A percentile compares a stretch with the other conserved stretches of the same genome.
phyloP scores from a whole-genome alignment of 2,113 vertebrate genomes.

The Sciurus niger region DNA sequence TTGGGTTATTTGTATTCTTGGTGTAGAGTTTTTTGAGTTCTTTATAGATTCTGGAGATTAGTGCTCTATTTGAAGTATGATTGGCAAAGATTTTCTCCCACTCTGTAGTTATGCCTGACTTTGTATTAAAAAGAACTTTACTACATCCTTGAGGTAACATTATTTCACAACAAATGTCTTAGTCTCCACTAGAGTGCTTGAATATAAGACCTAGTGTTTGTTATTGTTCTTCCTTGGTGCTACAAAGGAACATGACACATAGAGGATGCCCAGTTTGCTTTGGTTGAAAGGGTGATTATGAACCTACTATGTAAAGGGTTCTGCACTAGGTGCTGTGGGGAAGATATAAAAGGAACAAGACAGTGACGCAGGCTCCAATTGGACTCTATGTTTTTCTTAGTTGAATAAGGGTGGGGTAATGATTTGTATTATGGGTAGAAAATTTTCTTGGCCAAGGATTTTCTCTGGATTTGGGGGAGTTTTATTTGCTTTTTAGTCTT shows the following conservation, averaged over 20 bases:
- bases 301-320: background rate
- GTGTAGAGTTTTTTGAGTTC: too few species aligned
- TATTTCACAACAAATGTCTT: background rate
- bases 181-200: background rate
- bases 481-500: constrained; percentile 53
- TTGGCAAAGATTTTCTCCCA: too few species aligned
- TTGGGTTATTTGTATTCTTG: too few species aligned
- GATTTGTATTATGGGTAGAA: constrained; percentile 17
- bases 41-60: too few species aligned
- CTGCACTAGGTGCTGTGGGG: background rate
- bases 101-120: background rate
- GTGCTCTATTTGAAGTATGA: too few species aligned
- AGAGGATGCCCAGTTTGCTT: background rate
- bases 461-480: constrained; percentile 47
- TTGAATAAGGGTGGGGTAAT: constrained; percentile 36
- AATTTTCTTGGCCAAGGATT: constrained; percentile 44
- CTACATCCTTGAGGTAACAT: background rate
- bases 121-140: background rate
- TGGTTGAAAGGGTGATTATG: background rate
- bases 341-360: background rate
- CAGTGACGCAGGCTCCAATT: background rate
- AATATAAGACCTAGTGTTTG: background rate
- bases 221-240: background rate
- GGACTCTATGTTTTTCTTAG: constrained; percentile 10
- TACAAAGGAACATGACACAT: background rate